phyloP scores from a whole-genome alignment of 2,888 invertebrate genomes.

The Incurvaria masculella region DNA sequence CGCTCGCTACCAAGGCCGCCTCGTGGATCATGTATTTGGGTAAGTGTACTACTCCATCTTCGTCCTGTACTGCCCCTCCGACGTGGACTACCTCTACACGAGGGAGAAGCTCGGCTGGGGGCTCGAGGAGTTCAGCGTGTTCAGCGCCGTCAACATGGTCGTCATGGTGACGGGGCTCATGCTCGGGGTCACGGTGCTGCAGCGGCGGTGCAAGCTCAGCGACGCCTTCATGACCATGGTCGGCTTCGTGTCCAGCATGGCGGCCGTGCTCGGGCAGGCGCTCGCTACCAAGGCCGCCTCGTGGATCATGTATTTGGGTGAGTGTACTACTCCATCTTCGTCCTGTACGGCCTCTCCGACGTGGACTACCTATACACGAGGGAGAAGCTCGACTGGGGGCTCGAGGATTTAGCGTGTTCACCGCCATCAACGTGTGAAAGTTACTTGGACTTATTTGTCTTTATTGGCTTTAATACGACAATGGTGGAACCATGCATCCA shows the following conservation, averaged over 20 bases:
- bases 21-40: constrained; percentile 42
- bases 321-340: constrained; percentile 34
- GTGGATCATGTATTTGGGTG: constrained; percentile 44
- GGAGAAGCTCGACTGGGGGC: constrained; percentile 59
- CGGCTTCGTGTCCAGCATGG: constrained; percentile 22
- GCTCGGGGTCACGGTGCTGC: constrained; percentile 26
- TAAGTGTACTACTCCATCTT: constrained; percentile 20
- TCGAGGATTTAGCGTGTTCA: constrained; percentile 51
- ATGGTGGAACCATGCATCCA: too few species aligned
- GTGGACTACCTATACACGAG: constrained; percentile 58
- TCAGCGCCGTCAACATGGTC: too few species aligned
- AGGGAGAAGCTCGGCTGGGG: too few species aligned
- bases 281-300: constrained; percentile 22
- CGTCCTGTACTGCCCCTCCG: neutral
- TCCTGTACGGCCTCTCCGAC: constrained; percentile 36
- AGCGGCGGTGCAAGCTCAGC: constrained; percentile 32
- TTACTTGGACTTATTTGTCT: too few species aligned
- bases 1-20: constrained; percentile 22
- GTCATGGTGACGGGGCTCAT: constrained; percentile 35
- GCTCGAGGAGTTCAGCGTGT: too few species aligned
- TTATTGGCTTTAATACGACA: too few species aligned
- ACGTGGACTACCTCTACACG: too few species aligned
- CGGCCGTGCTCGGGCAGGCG: constrained; percentile 26
- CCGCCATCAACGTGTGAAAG: constrained; percentile 36
- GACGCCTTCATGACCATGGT: constrained; percentile 26